Conservation (phyloP, 2,113 vertebrate species). For the Phyllostomus hastatus region DNA sequence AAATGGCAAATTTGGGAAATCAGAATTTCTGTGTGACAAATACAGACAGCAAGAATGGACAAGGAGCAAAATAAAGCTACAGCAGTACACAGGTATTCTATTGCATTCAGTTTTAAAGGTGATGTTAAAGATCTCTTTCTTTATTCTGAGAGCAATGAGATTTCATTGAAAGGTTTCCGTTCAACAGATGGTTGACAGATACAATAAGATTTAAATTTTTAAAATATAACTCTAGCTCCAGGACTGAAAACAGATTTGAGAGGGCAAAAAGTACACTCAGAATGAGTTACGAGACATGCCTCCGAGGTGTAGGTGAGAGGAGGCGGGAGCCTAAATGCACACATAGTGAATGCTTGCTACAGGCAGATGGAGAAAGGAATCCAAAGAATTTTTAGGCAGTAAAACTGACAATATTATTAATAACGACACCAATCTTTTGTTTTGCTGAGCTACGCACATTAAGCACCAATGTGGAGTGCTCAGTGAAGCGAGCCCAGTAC, state of each 20-base stretch:
- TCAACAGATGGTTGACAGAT: neutral
- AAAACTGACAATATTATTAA: conserved; percentile 51
- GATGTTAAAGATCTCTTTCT: neutral
- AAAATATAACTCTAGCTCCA: neutral
- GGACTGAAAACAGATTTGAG: neutral
- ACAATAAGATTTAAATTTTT: neutral
- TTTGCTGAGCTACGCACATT: conserved; percentile 49
- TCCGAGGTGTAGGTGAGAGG: neutral
- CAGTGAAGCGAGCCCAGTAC: conserved; percentile 15
- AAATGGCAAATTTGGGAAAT: neutral
- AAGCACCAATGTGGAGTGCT: neutral
- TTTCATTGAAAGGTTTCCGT: neutral
- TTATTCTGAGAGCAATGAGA: neutral
- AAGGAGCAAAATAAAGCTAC: neutral
- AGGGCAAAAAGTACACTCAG: neutral
- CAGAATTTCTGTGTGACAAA: neutral
- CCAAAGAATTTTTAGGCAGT: conserved; percentile 7
- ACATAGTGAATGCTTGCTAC: neutral
- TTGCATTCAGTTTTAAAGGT: neutral
- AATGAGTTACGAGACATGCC: neutral
- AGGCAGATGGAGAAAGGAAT: neutral
- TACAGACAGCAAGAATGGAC: neutral
- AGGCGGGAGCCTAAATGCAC: neutral
- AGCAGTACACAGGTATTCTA: neutral
- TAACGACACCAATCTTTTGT: conserved; percentile 22